These are phyloP conservation scores for Hippocampus kuda DNA, from an alignment of 2,797 vertebrate genomes.

Conservation along the genomic window DNA sequence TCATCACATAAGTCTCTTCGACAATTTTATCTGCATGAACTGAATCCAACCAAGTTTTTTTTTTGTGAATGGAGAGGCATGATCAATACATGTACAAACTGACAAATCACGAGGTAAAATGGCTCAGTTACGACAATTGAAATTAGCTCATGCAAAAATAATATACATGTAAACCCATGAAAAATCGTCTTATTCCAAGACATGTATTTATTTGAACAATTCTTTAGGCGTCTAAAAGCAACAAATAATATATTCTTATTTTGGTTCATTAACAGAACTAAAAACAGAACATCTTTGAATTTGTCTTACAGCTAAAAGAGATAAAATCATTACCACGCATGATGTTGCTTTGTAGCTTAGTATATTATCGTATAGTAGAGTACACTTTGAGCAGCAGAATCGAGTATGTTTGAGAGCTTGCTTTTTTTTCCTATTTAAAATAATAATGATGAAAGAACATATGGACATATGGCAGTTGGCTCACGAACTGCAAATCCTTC, in stretches of 20 bases:
- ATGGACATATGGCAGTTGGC: background rate
- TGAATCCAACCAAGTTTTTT: constrained; percentile 14
- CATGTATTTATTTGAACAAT: background rate
- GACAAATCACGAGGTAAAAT: constrained; percentile 3
- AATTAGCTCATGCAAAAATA: background rate
- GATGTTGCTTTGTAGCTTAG: background rate
- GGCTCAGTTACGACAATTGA: constrained; percentile 1
- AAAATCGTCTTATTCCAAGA: background rate
- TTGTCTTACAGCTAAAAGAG: background rate
- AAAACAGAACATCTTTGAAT: background rate
- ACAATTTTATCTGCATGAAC: background rate
- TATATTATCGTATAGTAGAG: background rate
- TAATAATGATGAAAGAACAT: background rate
- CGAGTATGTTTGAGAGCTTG: background rate
- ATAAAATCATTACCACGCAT: background rate
- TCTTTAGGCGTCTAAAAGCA: background rate
- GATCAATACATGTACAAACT: background rate
- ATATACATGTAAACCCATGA: background rate
- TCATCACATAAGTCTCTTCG: constrained; percentile 16
- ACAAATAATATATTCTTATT: background rate
- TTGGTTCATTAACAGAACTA: background rate
- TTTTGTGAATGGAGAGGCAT: constrained; percentile 3
- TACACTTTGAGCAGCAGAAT: background rate
- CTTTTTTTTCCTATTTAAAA: background rate
- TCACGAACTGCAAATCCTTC: background rate